A percentile compares a stretch with the other conserved stretches of the same genome.
Evolutionary conservation across 2,888 invertebrate genomes (phyloP).

Genomic region (Drosophila tripunctata): DNA sequence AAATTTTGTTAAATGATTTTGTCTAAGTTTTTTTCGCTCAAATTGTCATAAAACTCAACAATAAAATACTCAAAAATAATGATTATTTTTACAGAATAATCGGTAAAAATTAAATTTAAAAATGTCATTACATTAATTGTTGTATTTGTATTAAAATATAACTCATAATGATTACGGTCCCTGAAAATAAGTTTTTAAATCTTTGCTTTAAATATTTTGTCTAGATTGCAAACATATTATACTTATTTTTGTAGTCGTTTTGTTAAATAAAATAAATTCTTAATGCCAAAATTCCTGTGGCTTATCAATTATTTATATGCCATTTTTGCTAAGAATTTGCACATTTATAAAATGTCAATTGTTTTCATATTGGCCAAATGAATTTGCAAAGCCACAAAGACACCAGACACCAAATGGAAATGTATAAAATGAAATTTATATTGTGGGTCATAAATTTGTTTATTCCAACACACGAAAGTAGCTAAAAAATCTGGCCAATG

Average conservation of each 20-base stretch:
- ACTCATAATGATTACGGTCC: too few species aligned
- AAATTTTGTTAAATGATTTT: too few species aligned
- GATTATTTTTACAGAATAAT: too few species aligned
- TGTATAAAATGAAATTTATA: slow-evolving; percentile 58
- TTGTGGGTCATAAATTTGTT: slow-evolving; percentile 60
- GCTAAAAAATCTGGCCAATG: slow-evolving; percentile 34
- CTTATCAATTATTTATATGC: slow-evolving; percentile 26
- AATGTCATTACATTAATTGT: too few species aligned
- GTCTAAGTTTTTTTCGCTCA: too few species aligned
- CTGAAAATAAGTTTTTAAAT: too few species aligned
- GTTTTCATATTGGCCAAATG: slow-evolving; percentile 25
- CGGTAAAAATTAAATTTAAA: too few species aligned
- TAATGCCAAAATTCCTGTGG: slow-evolving; percentile 18
- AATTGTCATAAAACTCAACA: too few species aligned
- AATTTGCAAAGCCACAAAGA: slow-evolving; percentile 23
- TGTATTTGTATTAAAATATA: too few species aligned
- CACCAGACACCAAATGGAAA: slow-evolving; percentile 1
- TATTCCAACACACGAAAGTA: slow-evolving; percentile 25
- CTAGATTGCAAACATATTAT: not conserved
- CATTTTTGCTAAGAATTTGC: slow-evolving; percentile 5
- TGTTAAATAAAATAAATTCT: not conserved
- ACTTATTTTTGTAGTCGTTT: not conserved
- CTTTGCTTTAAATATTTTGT: not conserved
- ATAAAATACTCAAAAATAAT: too few species aligned
- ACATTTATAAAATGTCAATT: slow-evolving; percentile 48